phyloP scores from a whole-genome alignment of 2,797 vertebrate species.

The Xenops minutus region DNA sequence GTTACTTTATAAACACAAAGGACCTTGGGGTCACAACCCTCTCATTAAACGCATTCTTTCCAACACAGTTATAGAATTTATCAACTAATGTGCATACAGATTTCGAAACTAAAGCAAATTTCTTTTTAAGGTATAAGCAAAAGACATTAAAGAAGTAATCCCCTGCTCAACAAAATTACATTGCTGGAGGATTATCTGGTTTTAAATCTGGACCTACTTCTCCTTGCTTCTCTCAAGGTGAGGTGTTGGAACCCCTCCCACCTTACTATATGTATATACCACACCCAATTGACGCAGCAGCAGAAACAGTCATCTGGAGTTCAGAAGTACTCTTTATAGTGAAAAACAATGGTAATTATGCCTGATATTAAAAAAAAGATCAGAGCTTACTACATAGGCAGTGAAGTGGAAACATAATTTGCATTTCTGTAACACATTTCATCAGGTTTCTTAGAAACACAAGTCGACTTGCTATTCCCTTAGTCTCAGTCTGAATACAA shows the following conservation, averaged over 20 bases:
- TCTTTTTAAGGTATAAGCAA: background rate
- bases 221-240: background rate
- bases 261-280: background rate
- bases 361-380: too few relatives aligned
- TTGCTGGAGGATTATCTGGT: background rate
- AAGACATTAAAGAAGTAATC: background rate
- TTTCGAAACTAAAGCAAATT: background rate
- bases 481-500: background rate
- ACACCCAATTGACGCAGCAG: background rate
- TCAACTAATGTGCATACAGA: background rate
- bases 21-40: background rate
- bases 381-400: background rate
- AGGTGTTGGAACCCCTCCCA: background rate
- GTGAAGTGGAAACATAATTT: background rate
- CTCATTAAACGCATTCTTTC: background rate
- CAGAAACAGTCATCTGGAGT: background rate
- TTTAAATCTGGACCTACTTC: background rate
- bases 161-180: background rate
- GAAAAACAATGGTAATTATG: background rate
- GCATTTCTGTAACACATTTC: background rate
- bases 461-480: background rate
- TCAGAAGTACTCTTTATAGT: background rate
- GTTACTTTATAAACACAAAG: background rate
- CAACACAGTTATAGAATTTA: background rate
- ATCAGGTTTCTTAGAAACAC: background rate